Evolutionary conservation across 2,888 invertebrate genomes (phyloP), one percentile per base, ranked within the genome.

Genomic region (Argynnis bischoffii): DNA sequence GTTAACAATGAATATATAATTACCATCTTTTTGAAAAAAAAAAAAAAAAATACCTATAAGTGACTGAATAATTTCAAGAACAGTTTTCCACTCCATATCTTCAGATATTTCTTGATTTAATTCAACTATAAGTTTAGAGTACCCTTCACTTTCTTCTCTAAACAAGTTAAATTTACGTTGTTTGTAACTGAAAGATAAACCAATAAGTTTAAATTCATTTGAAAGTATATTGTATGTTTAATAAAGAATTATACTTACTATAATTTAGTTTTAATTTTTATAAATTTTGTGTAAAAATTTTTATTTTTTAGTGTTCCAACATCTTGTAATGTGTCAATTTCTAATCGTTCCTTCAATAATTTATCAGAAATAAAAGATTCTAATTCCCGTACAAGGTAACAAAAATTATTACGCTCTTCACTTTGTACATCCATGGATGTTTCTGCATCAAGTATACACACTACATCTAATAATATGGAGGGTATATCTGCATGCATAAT

Each of bases 101-200:
- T 94, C 94, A 67, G 93, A 94, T 74, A 95, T 93, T 79, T 97
- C 96, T 87, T 98, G 97, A 93, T 97, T 98, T 70, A 99, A 92
- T 93, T 99, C 99, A 18, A 98, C 96, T 68, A 99, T 95, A 56
- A 99, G 93, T 88, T 99, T 99, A 2, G 99, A 97, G 93, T 98
- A 99, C 6, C 99, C 99, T 93, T 99, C 99, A 90, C 97, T 98
- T 93, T 99, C 99, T 92, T 99, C 99, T 65, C 99, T 95, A 83
- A 99, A 97, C 79, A 99, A 94, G 93, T 99, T 99, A 88, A 99
- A 99, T 83, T 99, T 99, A 79, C 99, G 96, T 89, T 99, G 99
- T 87, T 99, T 99, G 88, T 99, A 99, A 88, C 99, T 99, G 88
- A 72, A 95, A 94, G 69, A 71, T 74, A 70, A 11, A 41, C 8